A percentile compares a stretch with the other conserved stretches of the same genome.
phyloP scores from a whole-genome alignment of 37 sponge, comb jelly and placozoan species.

The Theonella swinhoei region DNA sequence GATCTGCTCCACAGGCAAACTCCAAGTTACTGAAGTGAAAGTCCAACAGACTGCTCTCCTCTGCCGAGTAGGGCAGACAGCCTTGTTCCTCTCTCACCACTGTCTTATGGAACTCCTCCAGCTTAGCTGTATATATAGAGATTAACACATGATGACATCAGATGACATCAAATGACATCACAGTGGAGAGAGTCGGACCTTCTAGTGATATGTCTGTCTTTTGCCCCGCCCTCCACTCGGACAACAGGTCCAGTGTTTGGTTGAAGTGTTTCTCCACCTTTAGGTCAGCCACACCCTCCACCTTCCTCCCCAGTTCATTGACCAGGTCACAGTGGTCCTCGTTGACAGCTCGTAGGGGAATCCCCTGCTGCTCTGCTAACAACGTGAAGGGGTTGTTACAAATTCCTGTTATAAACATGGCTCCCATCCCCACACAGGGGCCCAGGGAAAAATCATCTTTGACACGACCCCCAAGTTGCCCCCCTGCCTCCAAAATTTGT shows the following conservation, averaged over 20 bases:
- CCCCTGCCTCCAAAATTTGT: slow-evolving; percentile 70
- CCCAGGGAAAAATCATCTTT: slow-evolving; percentile 73
- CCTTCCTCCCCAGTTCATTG: slow-evolving; percentile 51
- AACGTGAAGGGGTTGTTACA: slow-evolving; percentile 85
- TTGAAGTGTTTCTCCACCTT: slow-evolving; percentile 81
- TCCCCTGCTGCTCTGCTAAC: slow-evolving; percentile 64
- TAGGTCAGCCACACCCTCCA: slow-evolving; percentile 35
- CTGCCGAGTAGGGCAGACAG: neutral
- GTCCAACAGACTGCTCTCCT: slow-evolving; percentile 70
- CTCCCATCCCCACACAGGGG: slow-evolving; percentile 67
- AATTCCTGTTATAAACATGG: slow-evolving; percentile 88
- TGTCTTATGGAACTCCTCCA: slow-evolving; percentile 14
- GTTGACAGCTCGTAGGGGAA: slow-evolving; percentile 37
- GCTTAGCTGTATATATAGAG: slow-evolving; percentile 5
- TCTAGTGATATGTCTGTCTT: slow-evolving; percentile 51
- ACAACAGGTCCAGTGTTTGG: slow-evolving; percentile 67
- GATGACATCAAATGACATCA: too few relatives aligned
- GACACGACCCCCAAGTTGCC: slow-evolving; percentile 78
- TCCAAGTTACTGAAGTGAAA: slow-evolving; percentile 90
- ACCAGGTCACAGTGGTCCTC: slow-evolving; percentile 84
- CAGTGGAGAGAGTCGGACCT: slow-evolving; percentile 33
- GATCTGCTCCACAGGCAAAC: slow-evolving; percentile 88
- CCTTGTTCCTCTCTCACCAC: slow-evolving; percentile 13
- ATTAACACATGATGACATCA: neutral
- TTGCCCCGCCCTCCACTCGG: slow-evolving; percentile 70